phyloP scores from a whole-genome alignment of 2,113 vertebrate genomes.

The Scopus umbretta region DNA sequence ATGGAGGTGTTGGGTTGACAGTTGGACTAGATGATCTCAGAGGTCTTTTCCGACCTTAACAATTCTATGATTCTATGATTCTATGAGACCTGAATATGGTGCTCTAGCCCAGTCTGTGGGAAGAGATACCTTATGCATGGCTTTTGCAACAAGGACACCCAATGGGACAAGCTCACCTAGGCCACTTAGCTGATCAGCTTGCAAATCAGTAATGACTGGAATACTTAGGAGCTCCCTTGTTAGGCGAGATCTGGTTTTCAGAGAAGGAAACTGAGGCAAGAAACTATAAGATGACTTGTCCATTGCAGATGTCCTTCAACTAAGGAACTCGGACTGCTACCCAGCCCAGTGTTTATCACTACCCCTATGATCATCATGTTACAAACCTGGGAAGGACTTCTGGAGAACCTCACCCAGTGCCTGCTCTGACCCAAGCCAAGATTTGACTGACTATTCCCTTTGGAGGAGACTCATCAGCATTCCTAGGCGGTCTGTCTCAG shows the following conservation, averaged over 20 bases:
- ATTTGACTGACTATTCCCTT: not conserved
- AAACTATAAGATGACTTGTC: not conserved
- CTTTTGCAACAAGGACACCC: not conserved
- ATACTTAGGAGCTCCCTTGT: not conserved
- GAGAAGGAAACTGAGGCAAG: not conserved
- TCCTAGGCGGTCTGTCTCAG: not conserved
- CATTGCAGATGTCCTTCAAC: not conserved
- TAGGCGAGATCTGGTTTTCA: not conserved
- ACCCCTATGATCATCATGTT: fast-evolving
- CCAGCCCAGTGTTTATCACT: not conserved
- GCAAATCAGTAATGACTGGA: not conserved
- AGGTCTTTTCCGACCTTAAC: no score
- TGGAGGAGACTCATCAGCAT: not conserved
- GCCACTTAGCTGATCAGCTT: not conserved
- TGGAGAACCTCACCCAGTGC: not conserved
- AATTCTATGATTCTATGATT: no score
- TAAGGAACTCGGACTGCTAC: not conserved
- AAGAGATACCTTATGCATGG: not conserved
- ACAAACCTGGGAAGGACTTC: not conserved
- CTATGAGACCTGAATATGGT: not conserved
- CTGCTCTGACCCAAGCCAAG: not conserved
- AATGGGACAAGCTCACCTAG: not conserved
- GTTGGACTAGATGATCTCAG: no score
- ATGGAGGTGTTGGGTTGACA: no score
- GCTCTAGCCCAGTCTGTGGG: not conserved